Evolutionary conservation across 2,113 vertebrate genomes (phyloP), one percentile per base, ranked within the genome.

Genomic region (Caranx ignobilis): DNA sequence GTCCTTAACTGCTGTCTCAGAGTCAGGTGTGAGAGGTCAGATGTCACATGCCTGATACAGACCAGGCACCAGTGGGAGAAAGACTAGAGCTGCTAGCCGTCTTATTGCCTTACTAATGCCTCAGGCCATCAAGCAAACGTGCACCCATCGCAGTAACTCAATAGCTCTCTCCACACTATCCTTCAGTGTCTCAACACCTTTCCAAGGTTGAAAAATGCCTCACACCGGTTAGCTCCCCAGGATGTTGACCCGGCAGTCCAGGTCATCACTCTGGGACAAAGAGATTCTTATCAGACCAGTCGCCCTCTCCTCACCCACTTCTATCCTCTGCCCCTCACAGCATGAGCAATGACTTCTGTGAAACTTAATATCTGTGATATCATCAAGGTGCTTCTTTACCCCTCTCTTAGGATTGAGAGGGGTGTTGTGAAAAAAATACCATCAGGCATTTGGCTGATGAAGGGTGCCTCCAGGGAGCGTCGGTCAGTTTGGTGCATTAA

Each of bases 331-430:
- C 81, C 63, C 68, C 71, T 87, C 79, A 81, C 84, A 78, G 52
- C 10, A 70, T 89, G 93, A 93, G 84, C 75, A 52, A 92, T 91
- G 90, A 88, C 87, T 92, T 87, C 68, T 91, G 82, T 92, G 94
- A 93, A 95, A 95, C 85, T 75, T 74, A 94, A 94, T 94, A 94
- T 93, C 82, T 79, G 88, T 91, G 93, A 94, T 94, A 92, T 94
- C 90, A 93, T 94, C 92, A 87, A 85, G 89, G 89, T 91, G 90
- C 86, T 91, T 90, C 86, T 88, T 88, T 84, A 76, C 69, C 61
- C 75, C 76, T 72, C 87, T 75, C 66, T 73, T 50, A 87, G 83
- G 81, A 83, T 77, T 71, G 78, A 86, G 65, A 85, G 73, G 39
- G 77, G 87, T 89, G 87, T 82, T 88, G 85, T 82, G 71, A 92